Evolutionary conservation across 2,797 vertebrate species (phyloP).

Genomic region (Enteromius paludinosus): DNA sequence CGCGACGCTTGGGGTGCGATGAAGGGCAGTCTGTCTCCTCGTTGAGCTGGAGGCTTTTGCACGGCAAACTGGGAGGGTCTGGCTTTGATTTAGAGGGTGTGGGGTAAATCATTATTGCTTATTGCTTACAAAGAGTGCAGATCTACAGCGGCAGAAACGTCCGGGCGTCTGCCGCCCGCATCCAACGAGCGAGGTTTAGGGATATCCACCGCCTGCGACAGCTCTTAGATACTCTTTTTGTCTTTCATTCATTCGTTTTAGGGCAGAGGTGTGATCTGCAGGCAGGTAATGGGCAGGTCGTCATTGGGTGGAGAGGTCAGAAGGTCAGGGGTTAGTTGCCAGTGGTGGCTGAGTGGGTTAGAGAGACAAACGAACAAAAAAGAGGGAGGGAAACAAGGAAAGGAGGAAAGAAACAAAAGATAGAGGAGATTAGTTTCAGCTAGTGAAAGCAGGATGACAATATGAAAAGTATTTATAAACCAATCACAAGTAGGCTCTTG

Average conservation of each 20-base stretch:
- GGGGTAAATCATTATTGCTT: conserved; percentile 86
- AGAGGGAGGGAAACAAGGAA: conserved; percentile 72
- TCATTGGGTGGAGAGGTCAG: conserved; percentile 95
- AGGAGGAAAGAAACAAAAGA: conserved; percentile 78
- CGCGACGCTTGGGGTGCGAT: conserved; percentile 61
- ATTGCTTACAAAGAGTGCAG: conserved; percentile 95
- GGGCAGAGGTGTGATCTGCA: conserved; percentile 93
- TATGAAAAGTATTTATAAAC: conserved; percentile 81
- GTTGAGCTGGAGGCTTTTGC: conserved; percentile 18
- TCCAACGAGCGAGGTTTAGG: conserved; percentile 80
- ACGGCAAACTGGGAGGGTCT: conserved; percentile 21
- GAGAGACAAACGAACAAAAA: conserved; percentile 71
- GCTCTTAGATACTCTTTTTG: conserved; percentile 62
- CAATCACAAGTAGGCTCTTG: conserved; percentile 85
- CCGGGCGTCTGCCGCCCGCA: conserved; percentile 4
- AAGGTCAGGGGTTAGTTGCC: conserved; percentile 97
- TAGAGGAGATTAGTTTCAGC: conserved; percentile 95
- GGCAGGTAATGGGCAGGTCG: conserved; percentile 92
- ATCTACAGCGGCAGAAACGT: conserved; percentile 83
- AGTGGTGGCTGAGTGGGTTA: conserved; percentile 93
- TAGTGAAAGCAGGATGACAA: conserved; percentile 93
- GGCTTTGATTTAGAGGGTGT: conserved; percentile 32
- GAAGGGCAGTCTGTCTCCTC: conserved; percentile 72
- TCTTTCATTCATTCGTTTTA: conserved; percentile 68
- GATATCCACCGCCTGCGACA: conserved; percentile 87